A percentile compares a stretch with the other conserved stretches of the same genome.
Conservation (phyloP, 2,797 vertebrate species). For the Eulemur albifrons region DNA sequence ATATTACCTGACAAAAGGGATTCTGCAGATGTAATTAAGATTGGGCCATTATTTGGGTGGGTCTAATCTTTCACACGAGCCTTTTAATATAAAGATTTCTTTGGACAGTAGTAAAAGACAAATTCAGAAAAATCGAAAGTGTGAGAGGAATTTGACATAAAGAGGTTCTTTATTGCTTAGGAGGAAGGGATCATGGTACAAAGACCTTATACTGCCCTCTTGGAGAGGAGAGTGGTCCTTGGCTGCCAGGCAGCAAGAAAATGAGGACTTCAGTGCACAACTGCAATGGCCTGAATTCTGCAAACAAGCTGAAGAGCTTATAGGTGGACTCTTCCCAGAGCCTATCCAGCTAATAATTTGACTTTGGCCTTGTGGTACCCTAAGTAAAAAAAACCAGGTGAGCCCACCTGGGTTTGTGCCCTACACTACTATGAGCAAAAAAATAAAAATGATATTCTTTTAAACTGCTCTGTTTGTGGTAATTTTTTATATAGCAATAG, state of each 20-base stretch:
- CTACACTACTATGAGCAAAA: not conserved
- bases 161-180: not conserved
- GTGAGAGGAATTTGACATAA: not conserved
- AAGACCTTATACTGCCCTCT: not conserved
- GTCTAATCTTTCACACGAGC: not conserved
- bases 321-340: not conserved
- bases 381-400: not conserved
- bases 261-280: not conserved
- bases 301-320: not conserved
- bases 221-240: not conserved
- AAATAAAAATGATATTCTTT: not conserved
- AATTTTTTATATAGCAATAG: not conserved
- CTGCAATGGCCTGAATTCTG: not conserved
- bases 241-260: not conserved
- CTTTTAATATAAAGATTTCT: not conserved
- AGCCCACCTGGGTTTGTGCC: not conserved
- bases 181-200: not conserved
- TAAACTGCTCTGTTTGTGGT: not conserved
- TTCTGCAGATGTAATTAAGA: not conserved
- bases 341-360: not conserved
- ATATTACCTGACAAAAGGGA: not conserved
- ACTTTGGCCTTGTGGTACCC: not conserved
- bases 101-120: not conserved
- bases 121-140: not conserved
- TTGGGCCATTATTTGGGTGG: not conserved